Evolutionary conservation across 2,888 invertebrate genomes (phyloP).

Genomic region (Nomada fucata): DNA sequence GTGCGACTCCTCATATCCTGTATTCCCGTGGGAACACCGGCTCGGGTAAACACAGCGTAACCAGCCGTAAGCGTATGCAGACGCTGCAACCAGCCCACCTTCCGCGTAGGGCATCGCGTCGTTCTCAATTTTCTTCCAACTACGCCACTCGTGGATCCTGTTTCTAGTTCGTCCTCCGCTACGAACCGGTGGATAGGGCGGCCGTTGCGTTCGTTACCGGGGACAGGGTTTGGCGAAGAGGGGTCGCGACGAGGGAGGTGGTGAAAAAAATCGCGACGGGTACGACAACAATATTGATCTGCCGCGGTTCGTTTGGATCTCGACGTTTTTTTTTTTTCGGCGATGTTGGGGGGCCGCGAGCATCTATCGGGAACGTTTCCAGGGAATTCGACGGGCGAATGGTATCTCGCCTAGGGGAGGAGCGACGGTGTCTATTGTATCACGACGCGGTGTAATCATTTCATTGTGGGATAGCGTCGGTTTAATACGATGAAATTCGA

Average conservation of each 20-base stretch:
- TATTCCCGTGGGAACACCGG: slow-evolving; percentile 36
- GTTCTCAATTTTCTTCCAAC: slow-evolving; percentile 45
- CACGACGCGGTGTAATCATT: too few species aligned
- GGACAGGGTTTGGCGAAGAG: not conserved
- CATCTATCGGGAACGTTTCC: too few species aligned
- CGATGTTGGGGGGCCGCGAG: too few species aligned
- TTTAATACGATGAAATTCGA: too few species aligned
- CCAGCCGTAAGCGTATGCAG: slow-evolving; percentile 47
- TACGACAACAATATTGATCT: slow-evolving; percentile 37
- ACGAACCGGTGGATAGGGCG: slow-evolving; percentile 32
- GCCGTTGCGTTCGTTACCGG: slow-evolving; percentile 37
- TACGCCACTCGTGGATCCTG: slow-evolving; percentile 10
- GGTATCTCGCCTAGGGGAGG: too few species aligned
- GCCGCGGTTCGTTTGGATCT: not conserved
- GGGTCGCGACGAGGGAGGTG: not conserved
- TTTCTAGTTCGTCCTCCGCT: slow-evolving; percentile 11
- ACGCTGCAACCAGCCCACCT: slow-evolving; percentile 9
- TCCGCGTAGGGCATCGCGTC: slow-evolving; percentile 26
- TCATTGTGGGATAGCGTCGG: too few species aligned
- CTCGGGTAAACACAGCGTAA: slow-evolving; percentile 52
- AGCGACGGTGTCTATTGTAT: too few species aligned
- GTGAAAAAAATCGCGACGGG: slow-evolving; percentile 8
- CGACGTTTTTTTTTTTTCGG: too few species aligned
- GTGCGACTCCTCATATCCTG: slow-evolving; percentile 32
- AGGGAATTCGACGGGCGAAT: too few species aligned